phyloP scores from a whole-genome alignment of 2,113 vertebrate species.

The Cricetomys ansorgei region DNA sequence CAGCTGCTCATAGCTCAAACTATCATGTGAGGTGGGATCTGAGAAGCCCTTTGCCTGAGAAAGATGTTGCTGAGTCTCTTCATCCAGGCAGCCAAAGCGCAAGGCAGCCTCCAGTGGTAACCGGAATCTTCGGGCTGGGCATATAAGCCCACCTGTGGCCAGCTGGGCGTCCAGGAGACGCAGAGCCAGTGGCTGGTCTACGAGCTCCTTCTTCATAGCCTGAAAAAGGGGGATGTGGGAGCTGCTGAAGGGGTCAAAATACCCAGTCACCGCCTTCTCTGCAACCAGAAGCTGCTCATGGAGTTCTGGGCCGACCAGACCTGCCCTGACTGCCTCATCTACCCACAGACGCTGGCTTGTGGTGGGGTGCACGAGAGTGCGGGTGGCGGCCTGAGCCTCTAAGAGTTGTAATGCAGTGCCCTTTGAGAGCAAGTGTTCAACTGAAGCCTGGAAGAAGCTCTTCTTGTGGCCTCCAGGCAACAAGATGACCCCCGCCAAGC shows the following conservation, averaged over 20 bases:
- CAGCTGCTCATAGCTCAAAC: constrained; percentile 81
- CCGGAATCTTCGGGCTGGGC: constrained; percentile 83
- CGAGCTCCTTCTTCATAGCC: constrained; percentile 84
- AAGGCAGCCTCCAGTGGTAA: constrained; percentile 84
- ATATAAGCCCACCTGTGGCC: constrained; percentile 86
- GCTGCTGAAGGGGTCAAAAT: constrained; percentile 82
- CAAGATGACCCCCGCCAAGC: constrained; percentile 76
- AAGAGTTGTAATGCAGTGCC: constrained; percentile 80
- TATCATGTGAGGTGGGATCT: constrained; percentile 78
- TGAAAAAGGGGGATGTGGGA: constrained; percentile 86
- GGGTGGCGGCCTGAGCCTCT: constrained; percentile 87
- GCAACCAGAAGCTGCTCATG: constrained; percentile 84
- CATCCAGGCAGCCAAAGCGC: constrained; percentile 75
- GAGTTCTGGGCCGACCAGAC: constrained; percentile 85
- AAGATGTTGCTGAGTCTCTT: constrained; percentile 74
- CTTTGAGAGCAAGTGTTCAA: constrained; percentile 86
- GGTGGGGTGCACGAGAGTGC: constrained; percentile 89
- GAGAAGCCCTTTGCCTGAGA: constrained; percentile 74
- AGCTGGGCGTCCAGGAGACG: constrained; percentile 88
- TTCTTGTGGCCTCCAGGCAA: constrained; percentile 72
- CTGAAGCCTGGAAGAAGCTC: constrained; percentile 83
- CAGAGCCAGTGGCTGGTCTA: constrained; percentile 77
- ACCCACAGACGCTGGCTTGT: constrained; percentile 88
- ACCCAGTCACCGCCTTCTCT: constrained; percentile 81
- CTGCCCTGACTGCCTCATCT: constrained; percentile 87